These are phyloP conservation scores for Agrotis clavis DNA, from an alignment of 2,888 invertebrate genomes.

Conservation along the genomic window DNA sequence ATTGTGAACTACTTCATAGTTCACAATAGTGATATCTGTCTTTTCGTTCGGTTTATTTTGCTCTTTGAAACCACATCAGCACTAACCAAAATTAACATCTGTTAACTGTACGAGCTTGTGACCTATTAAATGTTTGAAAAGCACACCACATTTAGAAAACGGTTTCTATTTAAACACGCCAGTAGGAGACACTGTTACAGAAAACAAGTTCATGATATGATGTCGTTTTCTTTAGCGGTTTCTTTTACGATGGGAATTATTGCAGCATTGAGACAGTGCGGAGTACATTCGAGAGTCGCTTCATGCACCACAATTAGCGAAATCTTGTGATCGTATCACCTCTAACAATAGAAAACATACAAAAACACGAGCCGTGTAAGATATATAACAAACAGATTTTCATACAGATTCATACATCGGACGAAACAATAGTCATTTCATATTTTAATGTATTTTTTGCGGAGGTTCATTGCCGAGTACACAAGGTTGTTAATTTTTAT, in stretches of 20 bases:
- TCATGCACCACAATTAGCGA: slow-evolving; percentile 76
- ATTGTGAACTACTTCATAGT: background rate
- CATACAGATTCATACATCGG: slow-evolving; percentile 57
- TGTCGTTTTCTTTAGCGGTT: slow-evolving; percentile 63
- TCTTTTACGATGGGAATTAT: slow-evolving; percentile 77
- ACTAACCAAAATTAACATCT: slow-evolving; percentile 58
- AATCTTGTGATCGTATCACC: slow-evolving; percentile 75
- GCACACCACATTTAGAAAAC: slow-evolving; percentile 59
- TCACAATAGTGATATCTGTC: slow-evolving; percentile 21
- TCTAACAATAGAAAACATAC: slow-evolving; percentile 74
- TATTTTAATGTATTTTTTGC: slow-evolving; percentile 66
- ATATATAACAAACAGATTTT: slow-evolving; percentile 59
- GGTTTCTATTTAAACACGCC: slow-evolving; percentile 51
- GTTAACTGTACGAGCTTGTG: slow-evolving; percentile 56
- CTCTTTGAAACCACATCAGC: slow-evolving; percentile 42
- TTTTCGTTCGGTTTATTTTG: slow-evolving; percentile 27
- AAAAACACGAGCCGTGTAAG: slow-evolving; percentile 64
- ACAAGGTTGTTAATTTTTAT: slow-evolving; percentile 75
- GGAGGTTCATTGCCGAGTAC: slow-evolving; percentile 75
- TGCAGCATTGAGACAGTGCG: slow-evolving; percentile 72
- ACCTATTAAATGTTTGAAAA: slow-evolving; percentile 60
- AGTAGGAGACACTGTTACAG: slow-evolving; percentile 52
- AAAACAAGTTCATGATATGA: slow-evolving; percentile 57
- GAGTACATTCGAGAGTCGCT: slow-evolving; percentile 70
- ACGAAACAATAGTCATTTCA: slow-evolving; percentile 71